Evolutionary conservation across 1,140 invertebrate species (phyloP).

Genomic region (Steinernema feltiae): DNA sequence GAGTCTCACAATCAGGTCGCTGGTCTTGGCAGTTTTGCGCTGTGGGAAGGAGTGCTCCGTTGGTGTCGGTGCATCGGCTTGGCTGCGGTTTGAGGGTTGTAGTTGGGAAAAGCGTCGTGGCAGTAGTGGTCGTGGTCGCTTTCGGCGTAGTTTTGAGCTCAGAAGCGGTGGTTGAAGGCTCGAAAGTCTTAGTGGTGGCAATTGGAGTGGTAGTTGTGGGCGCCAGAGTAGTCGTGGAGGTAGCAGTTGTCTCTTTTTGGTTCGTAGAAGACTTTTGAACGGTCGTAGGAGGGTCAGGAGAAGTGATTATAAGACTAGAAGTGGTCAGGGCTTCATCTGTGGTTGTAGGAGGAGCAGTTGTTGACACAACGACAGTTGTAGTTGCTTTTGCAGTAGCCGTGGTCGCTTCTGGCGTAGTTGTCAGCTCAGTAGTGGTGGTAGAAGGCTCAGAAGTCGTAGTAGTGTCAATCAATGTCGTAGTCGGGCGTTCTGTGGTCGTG

Average conservation of each 20-base stretch:
- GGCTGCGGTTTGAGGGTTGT: neutral
- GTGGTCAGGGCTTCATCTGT: neutral
- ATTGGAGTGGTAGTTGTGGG: neutral
- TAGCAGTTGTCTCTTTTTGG: too few relatives aligned
- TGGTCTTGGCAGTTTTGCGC: neutral
- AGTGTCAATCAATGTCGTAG: neutral
- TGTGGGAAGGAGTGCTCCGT: neutral
- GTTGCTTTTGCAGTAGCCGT: neutral
- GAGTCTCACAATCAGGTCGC: neutral
- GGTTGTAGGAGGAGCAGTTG: neutral
- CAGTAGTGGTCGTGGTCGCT: neutral
- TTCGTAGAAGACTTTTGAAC: too few relatives aligned
- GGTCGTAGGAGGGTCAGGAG: too few relatives aligned
- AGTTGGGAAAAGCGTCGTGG: neutral
- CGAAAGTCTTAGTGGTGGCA: neutral
- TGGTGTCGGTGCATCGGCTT: neutral
- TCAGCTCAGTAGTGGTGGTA: neutral
- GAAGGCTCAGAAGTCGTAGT: neutral
- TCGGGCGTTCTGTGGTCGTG: constrained; percentile 20
- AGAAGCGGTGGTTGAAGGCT: neutral
- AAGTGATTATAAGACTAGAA: too few relatives aligned
- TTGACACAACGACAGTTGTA: neutral
- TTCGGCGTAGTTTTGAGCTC: neutral
- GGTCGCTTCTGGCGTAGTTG: neutral
- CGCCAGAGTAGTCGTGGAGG: too few relatives aligned